Conservation (phyloP, 2,888 invertebrate species). For the Acrobeloides nanus region DNA sequence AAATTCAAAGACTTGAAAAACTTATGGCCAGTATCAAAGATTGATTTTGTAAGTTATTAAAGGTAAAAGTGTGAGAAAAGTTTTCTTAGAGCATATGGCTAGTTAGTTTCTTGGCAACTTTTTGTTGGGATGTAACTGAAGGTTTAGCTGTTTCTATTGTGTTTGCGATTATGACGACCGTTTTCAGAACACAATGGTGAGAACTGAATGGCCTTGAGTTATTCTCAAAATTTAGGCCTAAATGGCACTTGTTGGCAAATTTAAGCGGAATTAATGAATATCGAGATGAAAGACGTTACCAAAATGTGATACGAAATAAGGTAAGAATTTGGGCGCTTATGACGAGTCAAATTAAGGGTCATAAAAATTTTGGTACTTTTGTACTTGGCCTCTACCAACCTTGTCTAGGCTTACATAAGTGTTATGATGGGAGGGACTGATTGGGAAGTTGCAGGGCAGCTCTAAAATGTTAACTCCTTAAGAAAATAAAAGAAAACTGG, state of each 20-base stretch:
- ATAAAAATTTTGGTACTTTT: no score
- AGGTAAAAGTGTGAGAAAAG: no score
- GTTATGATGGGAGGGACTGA: no score
- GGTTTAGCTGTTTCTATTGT: constrained; percentile 47
- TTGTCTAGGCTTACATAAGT: no score
- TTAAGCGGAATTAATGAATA: constrained; percentile 45
- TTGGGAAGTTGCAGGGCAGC: no score
- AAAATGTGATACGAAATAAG: constrained; percentile 12
- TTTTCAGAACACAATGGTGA: constrained; percentile 51
- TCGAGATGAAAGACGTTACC: constrained; percentile 43
- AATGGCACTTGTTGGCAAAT: constrained; percentile 47
- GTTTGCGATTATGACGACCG: constrained; percentile 52
- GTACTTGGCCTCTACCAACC: no score
- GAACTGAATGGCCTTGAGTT: no score
- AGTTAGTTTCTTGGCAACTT: constrained; percentile 50
- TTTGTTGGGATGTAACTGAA: constrained; percentile 48
- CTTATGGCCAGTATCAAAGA: constrained; percentile 51
- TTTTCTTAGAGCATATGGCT: constrained; percentile 48
- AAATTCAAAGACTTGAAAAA: constrained; percentile 41
- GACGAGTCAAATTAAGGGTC: no score
- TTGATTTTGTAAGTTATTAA: constrained; percentile 55
- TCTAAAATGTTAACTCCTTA: no score
- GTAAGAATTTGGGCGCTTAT: no score
- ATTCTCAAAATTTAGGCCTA: no score
- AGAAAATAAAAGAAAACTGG: no score